These are phyloP conservation scores for Solea solea DNA, from an alignment of 2,113 vertebrate genomes.

Conservation along the genomic window DNA sequence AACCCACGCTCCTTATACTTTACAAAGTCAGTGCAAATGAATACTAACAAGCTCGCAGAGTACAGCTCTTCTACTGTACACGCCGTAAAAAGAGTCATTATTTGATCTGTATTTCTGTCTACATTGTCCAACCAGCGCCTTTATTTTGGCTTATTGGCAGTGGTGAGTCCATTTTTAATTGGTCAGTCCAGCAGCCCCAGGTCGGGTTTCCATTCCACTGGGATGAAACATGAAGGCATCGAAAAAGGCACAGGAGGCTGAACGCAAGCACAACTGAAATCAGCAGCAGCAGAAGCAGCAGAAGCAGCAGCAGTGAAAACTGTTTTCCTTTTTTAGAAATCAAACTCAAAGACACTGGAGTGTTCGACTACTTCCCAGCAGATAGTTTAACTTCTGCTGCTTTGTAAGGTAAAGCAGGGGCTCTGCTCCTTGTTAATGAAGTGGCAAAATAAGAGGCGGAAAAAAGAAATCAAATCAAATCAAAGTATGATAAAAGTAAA, in stretches of 20 bases:
- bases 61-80: slow-evolving; percentile 37
- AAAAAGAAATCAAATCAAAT: neutral
- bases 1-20: slow-evolving; percentile 1
- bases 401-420: slow-evolving; percentile 1
- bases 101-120: slow-evolving; percentile 23
- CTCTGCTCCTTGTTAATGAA: slow-evolving; percentile 3
- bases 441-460: neutral
- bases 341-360: slow-evolving; percentile 6
- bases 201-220: slow-evolving; percentile 74
- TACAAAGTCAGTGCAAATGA: slow-evolving; percentile 19
- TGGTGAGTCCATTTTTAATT: slow-evolving; percentile 51
- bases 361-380: neutral
- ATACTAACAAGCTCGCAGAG: slow-evolving; percentile 26
- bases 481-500: slow-evolving; percentile 11
- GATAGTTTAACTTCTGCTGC: slow-evolving; percentile 23
- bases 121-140: slow-evolving; percentile 69
- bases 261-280: slow-evolving; percentile 61
- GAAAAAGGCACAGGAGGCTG: slow-evolving; percentile 66
- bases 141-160: slow-evolving; percentile 54
- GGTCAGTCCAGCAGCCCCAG: slow-evolving; percentile 79
- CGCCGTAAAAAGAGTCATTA: slow-evolving; percentile 23
- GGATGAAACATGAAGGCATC: slow-evolving; percentile 82
- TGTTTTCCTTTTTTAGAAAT: slow-evolving; percentile 5
- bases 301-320: slow-evolving; percentile 34
- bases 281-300: too few relatives aligned